Base-by-base conservation (phyloP, 2,797 vertebrate genomes). In the Anolis apletophallus region DNA sequence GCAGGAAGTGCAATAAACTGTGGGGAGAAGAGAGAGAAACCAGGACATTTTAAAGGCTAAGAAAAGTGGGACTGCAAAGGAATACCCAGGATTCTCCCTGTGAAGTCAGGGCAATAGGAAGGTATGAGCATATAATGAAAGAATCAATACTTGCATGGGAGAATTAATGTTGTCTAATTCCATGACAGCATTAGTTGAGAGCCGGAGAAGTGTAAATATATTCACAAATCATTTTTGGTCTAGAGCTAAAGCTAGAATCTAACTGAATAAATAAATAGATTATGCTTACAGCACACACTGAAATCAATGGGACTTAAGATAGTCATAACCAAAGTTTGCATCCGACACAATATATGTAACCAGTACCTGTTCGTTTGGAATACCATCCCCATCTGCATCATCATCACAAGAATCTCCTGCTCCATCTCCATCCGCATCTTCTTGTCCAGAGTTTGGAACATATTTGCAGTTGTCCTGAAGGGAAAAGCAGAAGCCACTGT, bases 401-500 rank as follows among this genome's bases (percentile, higher is more conserved):
- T 97, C 97, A 0, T 99, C 99, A 90, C 99, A 99, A 1, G 98
- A 96, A 57, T 99, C 97, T 81, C 99, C 99, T 0, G 95, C 90
- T 46, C 98, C 97, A 54, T 99, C 98, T 85, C 93, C 92, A 93
- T 99, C 99, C 0, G 98, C 98, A 74, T 99, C 99, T 93, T 99
- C 99, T 96, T 99, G 99, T 80, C 99, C 99, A 6, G 99, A 99
- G 95, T 99, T 99, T 11, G 99, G 99, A 88, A 99, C 97, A 36
- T 95, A 98, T 23, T 97, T 83, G 91, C 99, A 99, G 93, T 99
- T 99, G 92, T 99, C 99, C 98, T 99, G 86, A 12, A 52, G 2
- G 23, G 83, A 83, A 88, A 92, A 84, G 7, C 32, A 79, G 82
- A 75, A 36, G 29, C 26, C 26, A 29, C 61, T 64, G 61, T 64